phyloP scores from a whole-genome alignment of 2,113 vertebrate genomes.

The Eublepharis macularius region DNA sequence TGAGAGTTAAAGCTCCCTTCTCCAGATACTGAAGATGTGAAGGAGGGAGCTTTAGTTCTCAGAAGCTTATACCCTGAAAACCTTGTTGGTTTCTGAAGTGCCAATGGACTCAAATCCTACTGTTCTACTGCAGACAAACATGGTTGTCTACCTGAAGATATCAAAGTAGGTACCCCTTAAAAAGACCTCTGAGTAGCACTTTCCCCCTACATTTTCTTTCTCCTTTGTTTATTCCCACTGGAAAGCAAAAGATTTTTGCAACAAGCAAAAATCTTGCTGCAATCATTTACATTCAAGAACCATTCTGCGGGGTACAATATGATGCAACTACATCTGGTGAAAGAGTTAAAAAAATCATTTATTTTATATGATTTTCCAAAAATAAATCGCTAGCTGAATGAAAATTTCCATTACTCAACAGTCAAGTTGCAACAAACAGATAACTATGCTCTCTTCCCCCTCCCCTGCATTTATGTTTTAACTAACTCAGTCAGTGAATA shows the following conservation, averaged over 20 bases:
- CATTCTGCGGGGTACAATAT: background rate
- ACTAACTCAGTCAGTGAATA: background rate
- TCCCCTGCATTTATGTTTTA: background rate
- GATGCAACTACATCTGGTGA: background rate
- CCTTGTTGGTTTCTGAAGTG: no score
- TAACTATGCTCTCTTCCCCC: background rate
- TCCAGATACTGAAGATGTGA: no score
- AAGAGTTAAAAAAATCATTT: background rate
- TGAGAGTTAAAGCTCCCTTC: no score
- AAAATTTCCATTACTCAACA: slow-evolving; percentile 10
- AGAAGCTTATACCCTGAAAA: no score
- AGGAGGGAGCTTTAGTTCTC: no score
- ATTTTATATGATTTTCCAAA: background rate
- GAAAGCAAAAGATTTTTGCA: no score
- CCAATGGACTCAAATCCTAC: no score
- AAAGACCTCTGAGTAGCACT: background rate
- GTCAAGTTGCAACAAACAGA: slow-evolving; percentile 13
- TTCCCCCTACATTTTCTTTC: background rate
- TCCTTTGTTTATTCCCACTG: background rate
- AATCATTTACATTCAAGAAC: slow-evolving; percentile 11
- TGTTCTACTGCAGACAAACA: no score
- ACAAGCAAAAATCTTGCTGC: background rate
- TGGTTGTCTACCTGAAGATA: no score
- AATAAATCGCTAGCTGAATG: background rate
- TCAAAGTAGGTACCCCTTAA: slow-evolving; percentile 6